Base-by-base conservation (phyloP, 2,888 invertebrate genomes). In the Epirrhoe tristata region DNA sequence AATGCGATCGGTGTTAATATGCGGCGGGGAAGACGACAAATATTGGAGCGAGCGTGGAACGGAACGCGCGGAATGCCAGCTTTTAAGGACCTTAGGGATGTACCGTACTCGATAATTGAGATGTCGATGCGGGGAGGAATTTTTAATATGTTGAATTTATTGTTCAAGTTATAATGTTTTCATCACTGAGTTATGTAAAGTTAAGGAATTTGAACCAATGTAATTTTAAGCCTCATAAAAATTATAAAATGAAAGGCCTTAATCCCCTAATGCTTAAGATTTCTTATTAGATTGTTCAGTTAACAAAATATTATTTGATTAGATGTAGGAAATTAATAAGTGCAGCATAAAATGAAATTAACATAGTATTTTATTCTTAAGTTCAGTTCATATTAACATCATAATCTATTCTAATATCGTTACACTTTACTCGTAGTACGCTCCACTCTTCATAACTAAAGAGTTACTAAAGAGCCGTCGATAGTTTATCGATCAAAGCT, bases 21-120 rank as follows among this genome's bases (percentile, higher is more conserved):
- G 81, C 83, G 80, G 76, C 69, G 74, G 69, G 72, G 64, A 71
- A 68, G 65, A 76, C 83, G 83, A 81, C 85, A 85, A 87, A 88
- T 87, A 88, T 86, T 79, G 81, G 77, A 67, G 79, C 71, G 71
- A 74, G 75, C 72, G 77, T 75, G 70, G 80, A 79, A 77, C 77
- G 78, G 77, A 81, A 85, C 85, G 85, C 78, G 51, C 43, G 84
- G 89, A 85, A 90, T 90, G 82, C 78, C 79, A 68, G 77, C 76
- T 77, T 81, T 78, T 78, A 79, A 78, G 77, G 74, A 70, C 55
- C 70, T 71, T 85, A 82, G 88, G 83, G 85, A 80, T 72, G 74
- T 59, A 67, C 59, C 66, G 43, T 58, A 75, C 69, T 70, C 80
- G 73, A 79, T 80, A 83, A 84, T 83, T 82, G 68, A 74, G 69